Evolutionary conservation across 2,888 invertebrate genomes (phyloP).

Genomic region (Syrphus vitripennis): DNA sequence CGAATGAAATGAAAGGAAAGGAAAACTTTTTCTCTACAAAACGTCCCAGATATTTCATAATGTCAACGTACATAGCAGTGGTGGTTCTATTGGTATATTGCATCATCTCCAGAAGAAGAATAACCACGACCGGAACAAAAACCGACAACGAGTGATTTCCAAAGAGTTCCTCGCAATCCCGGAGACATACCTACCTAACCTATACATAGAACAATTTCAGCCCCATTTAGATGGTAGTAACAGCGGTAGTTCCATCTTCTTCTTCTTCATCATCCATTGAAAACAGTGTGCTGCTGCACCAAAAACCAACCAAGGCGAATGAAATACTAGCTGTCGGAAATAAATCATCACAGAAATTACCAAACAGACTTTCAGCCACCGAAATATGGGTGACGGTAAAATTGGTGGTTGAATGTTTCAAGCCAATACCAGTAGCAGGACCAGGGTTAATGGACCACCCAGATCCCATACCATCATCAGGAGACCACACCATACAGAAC

Average conservation of each 20-base stretch:
- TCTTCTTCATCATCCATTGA: slow-evolving; percentile 49
- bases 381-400: slow-evolving; percentile 54
- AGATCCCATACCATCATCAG: too few species aligned
- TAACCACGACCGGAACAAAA: slow-evolving; percentile 69
- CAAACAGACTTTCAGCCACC: slow-evolving; percentile 71
- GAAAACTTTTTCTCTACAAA: slow-evolving; percentile 65
- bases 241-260: slow-evolving; percentile 61
- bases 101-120: slow-evolving; percentile 55
- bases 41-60: slow-evolving; percentile 69
- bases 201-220: neutral
- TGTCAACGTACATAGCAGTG: slow-evolving; percentile 52
- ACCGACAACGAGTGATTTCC: slow-evolving; percentile 71
- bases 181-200: neutral
- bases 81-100: slow-evolving; percentile 9
- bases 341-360: slow-evolving; percentile 71
- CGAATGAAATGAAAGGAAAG: neutral
- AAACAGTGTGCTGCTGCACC: slow-evolving; percentile 61
- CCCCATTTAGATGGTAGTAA: neutral
- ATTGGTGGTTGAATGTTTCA: slow-evolving; percentile 53
- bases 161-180: slow-evolving; percentile 61
- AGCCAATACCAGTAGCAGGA: slow-evolving; percentile 49
- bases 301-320: slow-evolving; percentile 64
- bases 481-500: too few species aligned
- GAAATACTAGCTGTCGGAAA: slow-evolving; percentile 70
- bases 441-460: neutral